These are phyloP conservation scores for Rhamphomyia laevipes DNA, from an alignment of 2,888 invertebrate species.

Conservation along the genomic window DNA sequence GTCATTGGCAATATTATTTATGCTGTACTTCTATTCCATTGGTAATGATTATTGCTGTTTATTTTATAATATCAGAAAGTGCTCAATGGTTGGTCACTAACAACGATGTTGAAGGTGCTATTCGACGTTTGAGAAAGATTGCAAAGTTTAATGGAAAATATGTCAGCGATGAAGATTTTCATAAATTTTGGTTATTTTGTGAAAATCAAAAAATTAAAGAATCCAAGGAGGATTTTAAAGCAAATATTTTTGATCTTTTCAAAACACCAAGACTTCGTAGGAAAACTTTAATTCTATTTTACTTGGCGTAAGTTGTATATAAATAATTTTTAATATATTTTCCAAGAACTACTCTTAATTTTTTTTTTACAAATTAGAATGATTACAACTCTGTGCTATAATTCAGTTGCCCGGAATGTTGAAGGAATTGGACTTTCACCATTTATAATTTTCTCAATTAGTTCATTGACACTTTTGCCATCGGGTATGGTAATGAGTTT, in stretches of 20 bases:
- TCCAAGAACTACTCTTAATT: background rate
- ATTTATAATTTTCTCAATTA: slow-evolving; percentile 38
- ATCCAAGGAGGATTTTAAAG: background rate
- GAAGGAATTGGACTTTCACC: slow-evolving; percentile 38
- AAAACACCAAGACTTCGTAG: slow-evolving; percentile 38
- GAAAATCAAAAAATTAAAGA: slow-evolving; percentile 7
- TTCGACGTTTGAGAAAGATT: slow-evolving; percentile 36
- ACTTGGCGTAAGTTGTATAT: slow-evolving; percentile 39
- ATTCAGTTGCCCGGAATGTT: slow-evolving; percentile 41
- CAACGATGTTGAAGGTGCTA: slow-evolving; percentile 37
- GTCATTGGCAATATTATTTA: slow-evolving; percentile 38
- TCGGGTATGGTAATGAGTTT: slow-evolving; percentile 32
- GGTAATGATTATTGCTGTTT: slow-evolving; percentile 30
- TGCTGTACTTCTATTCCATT: slow-evolving; percentile 36
- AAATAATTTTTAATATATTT: background rate
- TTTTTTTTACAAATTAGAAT: slow-evolving; percentile 27
- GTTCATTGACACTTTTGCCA: slow-evolving; percentile 39
- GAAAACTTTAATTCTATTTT: slow-evolving; percentile 39
- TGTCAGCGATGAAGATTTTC: slow-evolving; percentile 22
- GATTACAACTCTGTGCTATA: slow-evolving; percentile 41
- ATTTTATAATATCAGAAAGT: slow-evolving; percentile 40
- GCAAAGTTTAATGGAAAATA: slow-evolving; percentile 37
- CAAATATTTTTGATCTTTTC: slow-evolving; percentile 30
- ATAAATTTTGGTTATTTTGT: slow-evolving; percentile 11
- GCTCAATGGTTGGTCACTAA: slow-evolving; percentile 43